Evolutionary conservation across 92 coral and sea anemone genomes (phyloP), one percentile per base, ranked within the genome.

Genomic region (Heliopora coerulea): DNA sequence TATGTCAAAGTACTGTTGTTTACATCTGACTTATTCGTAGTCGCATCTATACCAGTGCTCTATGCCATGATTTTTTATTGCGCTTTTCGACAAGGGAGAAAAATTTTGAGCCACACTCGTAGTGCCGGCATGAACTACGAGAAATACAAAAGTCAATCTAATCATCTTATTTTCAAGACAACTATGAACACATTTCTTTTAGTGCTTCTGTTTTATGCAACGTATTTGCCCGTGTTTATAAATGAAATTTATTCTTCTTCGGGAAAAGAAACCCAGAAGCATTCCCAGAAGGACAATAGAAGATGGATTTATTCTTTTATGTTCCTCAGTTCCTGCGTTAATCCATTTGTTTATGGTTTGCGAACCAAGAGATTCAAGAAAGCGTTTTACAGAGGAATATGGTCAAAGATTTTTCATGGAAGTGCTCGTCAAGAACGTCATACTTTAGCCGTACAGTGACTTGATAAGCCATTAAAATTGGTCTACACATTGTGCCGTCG

Each of bases 161-260:
- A 25, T 33, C 74, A 41, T n/a, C 29, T 67, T 32, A 48, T 48
- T 33, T 21, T 67, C 10, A 44, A 48, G 34, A 67, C 33, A 20
- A 48, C 74, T 0, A 4, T 20, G 13, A 67, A 67, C 17, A 67
- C 74, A 30, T 67, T 67, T 49, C 15, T 48, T 27, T 27, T 67
- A 0, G 74, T 67, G 49, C 48, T 42, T 13, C 48, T 67, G 41
- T 67, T 44, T 29, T 67, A 67, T 21, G 40, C 74, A 27, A 67
- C 74, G 11, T 44, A 44, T 27, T 67, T 67, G 18, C 74, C 74
- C 18, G 39, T 29, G 2, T 30, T 67, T 25, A 67, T 67, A 17
- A 44, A 67, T 49, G 48, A 44, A 44, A 27, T 59, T 42, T 48
- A 67, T 59, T n/a, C 37, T 67, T 37, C 37, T 67, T 0, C 4